Evolutionary conservation across 2,888 invertebrate species (phyloP), one percentile per base, ranked within the genome.

Genomic region (Agrochola macilenta): DNA sequence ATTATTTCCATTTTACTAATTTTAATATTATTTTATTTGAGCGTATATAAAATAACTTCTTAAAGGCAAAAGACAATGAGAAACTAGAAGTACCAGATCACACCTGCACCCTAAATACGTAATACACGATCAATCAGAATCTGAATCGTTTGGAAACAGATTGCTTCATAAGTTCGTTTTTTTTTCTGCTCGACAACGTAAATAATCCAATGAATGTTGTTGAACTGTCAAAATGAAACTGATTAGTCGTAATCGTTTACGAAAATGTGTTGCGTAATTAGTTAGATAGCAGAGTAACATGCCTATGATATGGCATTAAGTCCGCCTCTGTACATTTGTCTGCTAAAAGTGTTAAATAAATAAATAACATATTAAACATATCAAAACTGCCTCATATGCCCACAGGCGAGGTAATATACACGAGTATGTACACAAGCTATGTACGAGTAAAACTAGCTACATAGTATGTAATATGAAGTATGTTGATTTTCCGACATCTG

Each of bases 401-500:
- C 20, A 79, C 30, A 52, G 14, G 43, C 46, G 26, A 46, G 23
- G 26, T 35, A 74, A 74, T 54, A 65, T 54, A 79, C 52, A 23
- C 23, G 26, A 52, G 5, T 64, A 58, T 64, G 17, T 43, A 71
- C 61, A 68, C 43, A 70, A 78, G 49, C 57, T 66, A 54, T 60
- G 35, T 46, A 58, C 43, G n/a, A n/a, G n/a, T n/a, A n/a, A n/a
- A 49, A 12, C 60, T 35, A 61, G 26, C 43, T 58, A 61, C 60
- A 23, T n/a, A 63, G 30, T 35, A 60, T 39, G 58, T 75, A 60
- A 54, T 83, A 83, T 83, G 70, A 49, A 71, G 61, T 46, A 52
- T 78, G 83, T 81, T 81, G 69, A 81, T 69, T 76, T 82, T 69
- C 76, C 76, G 49, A 81, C 82, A 82, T 82, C 65, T 82, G 85